Conservation (phyloP, 1,140 invertebrate genomes). For the Conus betulinus region DNA sequence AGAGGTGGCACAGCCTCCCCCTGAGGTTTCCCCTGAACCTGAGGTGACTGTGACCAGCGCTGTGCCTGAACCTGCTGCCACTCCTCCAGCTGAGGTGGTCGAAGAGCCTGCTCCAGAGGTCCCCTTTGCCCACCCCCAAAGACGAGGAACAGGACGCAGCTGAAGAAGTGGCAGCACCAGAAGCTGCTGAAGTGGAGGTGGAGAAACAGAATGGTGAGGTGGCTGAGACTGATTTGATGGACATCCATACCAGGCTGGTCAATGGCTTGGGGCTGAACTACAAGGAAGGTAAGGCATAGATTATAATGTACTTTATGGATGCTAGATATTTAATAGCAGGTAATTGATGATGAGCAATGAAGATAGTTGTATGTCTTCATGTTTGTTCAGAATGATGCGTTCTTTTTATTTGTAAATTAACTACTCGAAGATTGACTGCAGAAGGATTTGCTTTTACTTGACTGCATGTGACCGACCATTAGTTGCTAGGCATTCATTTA, state of each 20-base stretch:
- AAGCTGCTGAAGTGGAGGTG: background rate
- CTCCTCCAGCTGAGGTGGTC: background rate
- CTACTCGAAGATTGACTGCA: no score
- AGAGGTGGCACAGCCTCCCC: background rate
- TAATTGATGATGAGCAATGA: no score
- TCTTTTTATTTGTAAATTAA: no score
- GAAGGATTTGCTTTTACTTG: no score
- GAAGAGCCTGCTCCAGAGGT: background rate
- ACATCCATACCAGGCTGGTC: background rate
- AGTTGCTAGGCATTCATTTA: no score
- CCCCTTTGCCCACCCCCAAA: background rate
- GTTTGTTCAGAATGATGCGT: no score
- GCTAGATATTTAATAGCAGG: no score
- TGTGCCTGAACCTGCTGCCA: no score
- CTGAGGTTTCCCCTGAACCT: background rate
- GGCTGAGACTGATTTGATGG: background rate
- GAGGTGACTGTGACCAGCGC: background rate
- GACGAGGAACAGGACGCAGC: background rate
- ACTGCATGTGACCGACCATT: no score
- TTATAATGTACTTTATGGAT: no score
- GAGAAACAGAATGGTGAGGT: background rate
- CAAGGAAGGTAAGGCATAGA: constrained; percentile 59
- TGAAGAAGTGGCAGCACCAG: background rate
- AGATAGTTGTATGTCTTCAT: no score
- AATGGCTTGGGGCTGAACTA: constrained; percentile 46